These are phyloP conservation scores for Spongia lamella DNA, from an alignment of 37 sponge, comb jelly and placozoan species.

Conservation along the genomic window DNA sequence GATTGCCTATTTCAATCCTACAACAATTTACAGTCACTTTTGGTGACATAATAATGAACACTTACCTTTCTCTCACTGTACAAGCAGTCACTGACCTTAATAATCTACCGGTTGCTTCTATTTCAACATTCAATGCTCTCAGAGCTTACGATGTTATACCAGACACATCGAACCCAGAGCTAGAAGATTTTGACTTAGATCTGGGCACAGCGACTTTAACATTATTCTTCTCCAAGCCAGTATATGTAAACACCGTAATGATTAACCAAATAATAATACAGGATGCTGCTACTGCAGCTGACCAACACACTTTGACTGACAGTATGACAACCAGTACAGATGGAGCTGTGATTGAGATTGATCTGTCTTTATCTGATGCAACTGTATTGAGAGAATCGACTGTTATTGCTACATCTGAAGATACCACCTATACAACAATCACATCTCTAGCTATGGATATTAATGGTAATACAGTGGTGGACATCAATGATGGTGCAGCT, in stretches of 20 bases:
- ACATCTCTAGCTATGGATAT: conserved; percentile 46
- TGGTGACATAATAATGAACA: conserved; percentile 46
- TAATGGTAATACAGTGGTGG: conserved; percentile 22
- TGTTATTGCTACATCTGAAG: conserved; percentile 49
- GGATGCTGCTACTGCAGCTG: background rate
- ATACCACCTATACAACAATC: conserved; percentile 69
- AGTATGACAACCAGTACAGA: conserved; percentile 41
- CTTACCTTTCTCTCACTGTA: conserved; percentile 64
- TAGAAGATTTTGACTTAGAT: conserved; percentile 74
- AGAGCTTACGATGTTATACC: conserved; percentile 47
- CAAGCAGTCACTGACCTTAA: conserved; percentile 68
- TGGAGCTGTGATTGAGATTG: conserved; percentile 62
- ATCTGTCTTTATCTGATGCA: conserved; percentile 35
- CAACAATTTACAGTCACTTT: conserved; percentile 44
- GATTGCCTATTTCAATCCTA: conserved; percentile 42
- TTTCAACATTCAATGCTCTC: conserved; percentile 42
- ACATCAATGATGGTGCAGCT: conserved; percentile 45
- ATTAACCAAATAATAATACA: conserved; percentile 43
- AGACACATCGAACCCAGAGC: conserved; percentile 58
- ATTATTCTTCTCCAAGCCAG: conserved; percentile 71
- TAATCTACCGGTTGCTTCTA: conserved; percentile 55
- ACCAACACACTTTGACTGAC: conserved; percentile 1
- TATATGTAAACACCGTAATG: conserved; percentile 22
- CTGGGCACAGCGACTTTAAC: conserved; percentile 52
- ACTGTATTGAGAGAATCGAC: conserved; percentile 27